Evolutionary conservation across 2,797 vertebrate species (phyloP), one percentile per base, ranked within the genome.

Genomic region (Dendrocincla tyrannina): DNA sequence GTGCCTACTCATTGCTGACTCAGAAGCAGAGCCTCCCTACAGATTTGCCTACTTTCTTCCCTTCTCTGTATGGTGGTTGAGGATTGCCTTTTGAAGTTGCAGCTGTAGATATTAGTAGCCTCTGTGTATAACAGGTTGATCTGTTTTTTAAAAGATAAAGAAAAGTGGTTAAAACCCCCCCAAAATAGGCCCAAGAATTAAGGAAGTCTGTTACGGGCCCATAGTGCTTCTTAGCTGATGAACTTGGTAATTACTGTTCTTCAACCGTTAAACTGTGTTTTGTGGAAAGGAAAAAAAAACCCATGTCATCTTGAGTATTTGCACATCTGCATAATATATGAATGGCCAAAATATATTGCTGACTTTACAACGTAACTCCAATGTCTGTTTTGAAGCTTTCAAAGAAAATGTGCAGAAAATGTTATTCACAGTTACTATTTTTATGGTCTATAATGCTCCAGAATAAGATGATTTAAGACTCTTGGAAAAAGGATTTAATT

Each of bases 401-500:
- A 92, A 55, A 64, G 13, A 58, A 88, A 94, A 95, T 77, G 8
- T 12, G 64, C 9, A 46, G 17, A 15, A 30, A 63, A 15, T 72
- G 67, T 74, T 87, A 44, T 33, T 24, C 44, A 27, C 35, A 13
- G 10, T 79, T 10, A 2, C 64, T 89, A 42, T 89, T 72, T 91
- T 91, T 41, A 64, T 49, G 53, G n/a, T 89, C 76, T 76, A 16
- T 77, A 95, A 82, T 67, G 27, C 27, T 85, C 27, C 72, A 84
- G 24, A 85, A 73, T 64, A 93, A 76, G 59, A 89, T 81, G 42
- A 55, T 88, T 91, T 86, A 97, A 94, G 33, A 87, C 69, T 73
- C 17, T 96, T 96, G 41, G 55, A 17, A 87, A 82, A 95, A 73
- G 11, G 52, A 90, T 95, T 90, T 93, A 91, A 53, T 75, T 92